Conservation (phyloP, 2,888 invertebrate genomes). For the Danaus chrysippus region DNA sequence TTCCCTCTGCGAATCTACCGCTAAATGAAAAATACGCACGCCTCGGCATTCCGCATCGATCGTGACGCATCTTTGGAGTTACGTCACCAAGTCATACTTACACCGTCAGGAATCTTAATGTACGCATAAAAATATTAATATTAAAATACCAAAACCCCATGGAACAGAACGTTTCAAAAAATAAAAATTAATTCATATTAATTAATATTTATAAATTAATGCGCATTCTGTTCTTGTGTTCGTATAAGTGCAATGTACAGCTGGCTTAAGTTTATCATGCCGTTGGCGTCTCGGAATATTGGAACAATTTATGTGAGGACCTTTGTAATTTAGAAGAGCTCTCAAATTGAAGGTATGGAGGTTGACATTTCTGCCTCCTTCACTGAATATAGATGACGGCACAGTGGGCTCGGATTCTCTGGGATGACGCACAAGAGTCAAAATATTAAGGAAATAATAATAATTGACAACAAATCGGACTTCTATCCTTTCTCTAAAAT, state of each 20-base stretch:
- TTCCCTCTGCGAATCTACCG: slow-evolving; percentile 39
- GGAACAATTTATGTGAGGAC: slow-evolving; percentile 76
- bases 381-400: slow-evolving; percentile 31
- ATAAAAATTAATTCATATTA: not conserved
- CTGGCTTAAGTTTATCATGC: slow-evolving; percentile 67
- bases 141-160: too few species aligned
- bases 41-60: slow-evolving; percentile 65
- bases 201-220: not conserved
- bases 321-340: slow-evolving; percentile 74
- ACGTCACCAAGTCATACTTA: slow-evolving; percentile 50
- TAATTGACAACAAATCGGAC: not conserved
- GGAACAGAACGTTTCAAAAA: too few species aligned
- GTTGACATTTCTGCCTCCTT: slow-evolving; percentile 55
- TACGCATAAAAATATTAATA: too few species aligned
- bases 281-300: slow-evolving; percentile 68
- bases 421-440: slow-evolving; percentile 8
- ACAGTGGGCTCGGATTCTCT: slow-evolving; percentile 13
- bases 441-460: not conserved
- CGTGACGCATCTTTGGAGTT: slow-evolving; percentile 61
- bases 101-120: not conserved
- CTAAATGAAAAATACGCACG: slow-evolving; percentile 73
- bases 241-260: slow-evolving; percentile 44
- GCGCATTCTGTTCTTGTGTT: not conserved
- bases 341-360: slow-evolving; percentile 70
- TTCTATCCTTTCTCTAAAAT: not conserved